A percentile compares a stretch with the other conserved stretches of the same genome.
Conservation (phyloP, 1,140 invertebrate genomes). For the Trichonephila clavata region DNA sequence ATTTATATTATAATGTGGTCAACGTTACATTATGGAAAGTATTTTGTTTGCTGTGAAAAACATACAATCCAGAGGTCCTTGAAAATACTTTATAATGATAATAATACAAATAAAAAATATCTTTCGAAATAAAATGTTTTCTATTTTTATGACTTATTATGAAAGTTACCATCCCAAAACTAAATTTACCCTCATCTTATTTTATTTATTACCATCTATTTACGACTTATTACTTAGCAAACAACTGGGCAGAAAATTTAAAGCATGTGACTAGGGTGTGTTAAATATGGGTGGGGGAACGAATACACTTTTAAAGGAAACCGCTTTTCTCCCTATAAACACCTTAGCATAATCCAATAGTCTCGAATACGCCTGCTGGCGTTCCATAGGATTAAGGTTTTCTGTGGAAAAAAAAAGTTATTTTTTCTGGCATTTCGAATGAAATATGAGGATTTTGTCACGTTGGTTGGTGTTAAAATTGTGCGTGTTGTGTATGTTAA, state of each 20-base stretch:
- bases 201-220: constrained; percentile 9
- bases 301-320: constrained; percentile 33
- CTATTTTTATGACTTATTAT: neutral
- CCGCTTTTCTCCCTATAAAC: constrained; percentile 42
- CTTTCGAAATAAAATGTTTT: neutral
- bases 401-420: neutral
- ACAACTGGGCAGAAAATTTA: neutral
- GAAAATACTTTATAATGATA: neutral
- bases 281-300: neutral
- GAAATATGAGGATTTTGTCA: constrained; percentile 67
- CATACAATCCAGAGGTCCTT: neutral
- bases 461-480: constrained; percentile 24
- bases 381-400: constrained; percentile 65
- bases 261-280: neutral
- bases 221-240: neutral
- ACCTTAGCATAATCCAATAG: constrained; percentile 74
- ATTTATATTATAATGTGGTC: no score
- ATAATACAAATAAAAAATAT: neutral
- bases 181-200: neutral
- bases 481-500: constrained; percentile 53
- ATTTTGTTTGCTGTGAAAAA: no score
- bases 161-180: neutral
- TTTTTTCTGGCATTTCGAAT: neutral
- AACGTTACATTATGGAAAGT: no score
- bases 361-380: constrained; percentile 52